Base-by-base conservation (phyloP, 53 echinoderm and acorn worm genomes). In the Stichopus horrens region DNA sequence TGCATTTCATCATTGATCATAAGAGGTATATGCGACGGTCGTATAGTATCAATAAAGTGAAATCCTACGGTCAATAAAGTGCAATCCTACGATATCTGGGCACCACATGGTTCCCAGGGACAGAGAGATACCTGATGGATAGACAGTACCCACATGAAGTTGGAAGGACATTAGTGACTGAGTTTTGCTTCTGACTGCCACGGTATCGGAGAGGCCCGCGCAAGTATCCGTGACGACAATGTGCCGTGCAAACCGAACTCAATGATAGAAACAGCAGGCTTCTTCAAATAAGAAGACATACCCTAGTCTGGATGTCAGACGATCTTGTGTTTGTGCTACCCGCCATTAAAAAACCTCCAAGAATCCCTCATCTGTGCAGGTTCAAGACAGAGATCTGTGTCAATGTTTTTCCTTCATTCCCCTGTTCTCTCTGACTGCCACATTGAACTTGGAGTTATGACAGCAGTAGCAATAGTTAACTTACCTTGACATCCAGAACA, bases 191-290 rank as follows among this genome's bases (percentile, higher is more conserved):
- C 75, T 8, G 23, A n/a, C 37, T 37, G 37, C 37, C 37, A 37
- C 37, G 37, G 37, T 37, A 37, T 37, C 2, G 37, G 37, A 37
- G 37, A 37, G 37, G 1, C 37, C 37, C 37, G 37, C 37, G 37
- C 71, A 18, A 18, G 14, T 71, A 71, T 71, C 71, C 18, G 16
- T 71, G 81, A 20, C 81, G 57, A 56, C 56, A 81, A 10, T 63
- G 85, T 67, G 53, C 74, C 21, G 74, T 75, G 7, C 22, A 75
- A 87, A 23, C 73, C 75, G 55, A 87, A 74, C 74, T 74, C 55
- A 87, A 57, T 87, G n/a, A 53, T 74, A 21, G 22, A 74, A 87
- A 74, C 87, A 87, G 87, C 87, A 87, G 87, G 87, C 74, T 55
- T 75, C 52, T 74, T 13, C 56, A 74, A 87, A 87, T 58, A 87